Evolutionary conservation across 92 coral and sea anemone genomes (phyloP), one percentile per base, ranked within the genome.

Genomic region (Phenganax stokvisi): DNA sequence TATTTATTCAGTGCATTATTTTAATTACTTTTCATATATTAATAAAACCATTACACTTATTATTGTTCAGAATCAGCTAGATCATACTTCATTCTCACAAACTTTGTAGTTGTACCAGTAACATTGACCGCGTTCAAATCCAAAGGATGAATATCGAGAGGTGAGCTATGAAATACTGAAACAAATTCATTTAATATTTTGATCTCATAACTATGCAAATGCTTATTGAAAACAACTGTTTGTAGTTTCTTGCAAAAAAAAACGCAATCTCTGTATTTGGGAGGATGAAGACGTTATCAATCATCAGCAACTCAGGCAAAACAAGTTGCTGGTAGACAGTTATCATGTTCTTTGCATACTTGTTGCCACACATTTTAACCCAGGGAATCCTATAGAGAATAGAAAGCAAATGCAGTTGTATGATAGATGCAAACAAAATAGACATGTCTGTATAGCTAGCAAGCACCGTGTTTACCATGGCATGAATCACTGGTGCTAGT

Each of bases 321-420:
- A 82, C 72, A 56, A 68, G 54, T 44, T 79, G 77, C 57, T 51
- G 53, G 69, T 30, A 54, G 52, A 84, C 67, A 25, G 67, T 28
- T 9, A 77, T 77, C 47, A 65, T 71, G 30, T 20, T 53, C 71
- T 31, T 68, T 6, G 53, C 37, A 81, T 55, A 85, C 52, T 85
- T 85, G n/a, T 74, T 31, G 74, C 84, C 84, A 79, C 30, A 56
- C 25, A 85, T 57, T 56, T 77, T 56, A 55, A 55, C 79, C 84
- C 87, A 85, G n/a, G 53, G 54, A 44, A 67, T 65, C 12, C 87
- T 84, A 80, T 3, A 51, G 9, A 20, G 13, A 51, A 58, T 51
- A 73, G 54, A 52, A 53, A 6, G n/a, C 27, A 13, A 7, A 13
- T 13, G 27, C 27, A 13, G 7, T 3, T 13, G 16, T 59, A 1